Conservation (phyloP, 2,113 vertebrate species). For the Gambusia holbrooki region DNA sequence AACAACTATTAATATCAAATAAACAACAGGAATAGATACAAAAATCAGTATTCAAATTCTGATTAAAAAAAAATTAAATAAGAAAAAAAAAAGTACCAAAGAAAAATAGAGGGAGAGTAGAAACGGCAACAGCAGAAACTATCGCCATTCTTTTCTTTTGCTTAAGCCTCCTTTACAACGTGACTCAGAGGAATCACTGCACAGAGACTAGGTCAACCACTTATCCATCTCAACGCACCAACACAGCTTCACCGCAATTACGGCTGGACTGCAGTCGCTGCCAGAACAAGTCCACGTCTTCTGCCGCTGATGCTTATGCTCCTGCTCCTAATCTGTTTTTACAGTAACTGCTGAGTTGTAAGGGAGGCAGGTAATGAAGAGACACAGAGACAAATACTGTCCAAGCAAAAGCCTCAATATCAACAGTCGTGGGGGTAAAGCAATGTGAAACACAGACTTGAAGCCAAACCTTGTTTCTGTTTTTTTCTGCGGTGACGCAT, state of each 20-base stretch:
- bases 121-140: constrained; percentile 48
- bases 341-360: not conserved
- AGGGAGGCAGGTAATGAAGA: not conserved
- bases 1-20: not conserved
- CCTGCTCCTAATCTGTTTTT: not conserved
- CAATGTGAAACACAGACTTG: not conserved
- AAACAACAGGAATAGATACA: no score
- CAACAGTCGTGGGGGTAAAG: not conserved
- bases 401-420: no score
- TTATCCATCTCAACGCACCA: constrained; percentile 67
- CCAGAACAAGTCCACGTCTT: constrained; percentile 42
- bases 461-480: constrained; percentile 6
- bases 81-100: not conserved
- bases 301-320: constrained; percentile 16
- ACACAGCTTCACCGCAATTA: constrained; percentile 67
- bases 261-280: constrained; percentile 46
- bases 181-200: constrained; percentile 58
- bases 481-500: constrained; percentile 24
- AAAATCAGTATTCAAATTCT: no score
- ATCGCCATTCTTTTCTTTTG: constrained; percentile 58
- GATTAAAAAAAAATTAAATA: no score
- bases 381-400: not conserved
- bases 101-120: constrained; percentile 20
- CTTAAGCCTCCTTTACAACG: constrained; percentile 65
- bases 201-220: constrained; percentile 58